These are phyloP conservation scores for Thelaira solivaga DNA, from an alignment of 2,888 invertebrate species.

Conservation along the genomic window DNA sequence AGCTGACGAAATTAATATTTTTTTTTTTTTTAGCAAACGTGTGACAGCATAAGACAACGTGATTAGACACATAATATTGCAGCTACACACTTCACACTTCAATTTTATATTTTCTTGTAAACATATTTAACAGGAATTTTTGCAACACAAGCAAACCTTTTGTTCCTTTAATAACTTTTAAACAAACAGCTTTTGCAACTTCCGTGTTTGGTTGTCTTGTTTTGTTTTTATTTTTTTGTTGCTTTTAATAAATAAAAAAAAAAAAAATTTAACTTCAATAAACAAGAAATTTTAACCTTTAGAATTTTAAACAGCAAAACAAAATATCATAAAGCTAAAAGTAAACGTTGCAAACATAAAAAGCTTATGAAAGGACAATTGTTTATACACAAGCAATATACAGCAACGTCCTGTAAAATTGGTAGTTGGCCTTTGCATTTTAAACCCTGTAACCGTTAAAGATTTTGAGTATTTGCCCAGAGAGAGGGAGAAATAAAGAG, in stretches of 20 bases:
- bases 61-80: conserved; percentile 22
- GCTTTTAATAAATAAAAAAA: conserved; percentile 58
- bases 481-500: too few species aligned
- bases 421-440: conserved; percentile 10
- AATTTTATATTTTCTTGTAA: neutral
- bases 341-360: neutral
- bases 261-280: conserved; percentile 5
- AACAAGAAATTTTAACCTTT: conserved; percentile 26
- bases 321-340: conserved; percentile 10
- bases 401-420: neutral
- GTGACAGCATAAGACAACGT: conserved; percentile 13
- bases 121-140: neutral
- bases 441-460: conserved; percentile 31
- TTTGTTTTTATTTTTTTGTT: too few species aligned
- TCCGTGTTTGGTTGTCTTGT: too few species aligned
- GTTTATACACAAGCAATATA: neutral
- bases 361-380: neutral
- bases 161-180: conserved; percentile 12
- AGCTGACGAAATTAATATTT: conserved; percentile 36
- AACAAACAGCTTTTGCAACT: conserved; percentile 40
- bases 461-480: conserved; percentile 7
- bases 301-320: neutral
- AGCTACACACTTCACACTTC: neutral
- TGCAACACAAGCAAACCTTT: neutral
- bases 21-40: conserved; percentile 10